Evolutionary conservation across 1,140 invertebrate species (phyloP), one percentile per base, ranked within the genome.

Genomic region (Adelges cooleyi): DNA sequence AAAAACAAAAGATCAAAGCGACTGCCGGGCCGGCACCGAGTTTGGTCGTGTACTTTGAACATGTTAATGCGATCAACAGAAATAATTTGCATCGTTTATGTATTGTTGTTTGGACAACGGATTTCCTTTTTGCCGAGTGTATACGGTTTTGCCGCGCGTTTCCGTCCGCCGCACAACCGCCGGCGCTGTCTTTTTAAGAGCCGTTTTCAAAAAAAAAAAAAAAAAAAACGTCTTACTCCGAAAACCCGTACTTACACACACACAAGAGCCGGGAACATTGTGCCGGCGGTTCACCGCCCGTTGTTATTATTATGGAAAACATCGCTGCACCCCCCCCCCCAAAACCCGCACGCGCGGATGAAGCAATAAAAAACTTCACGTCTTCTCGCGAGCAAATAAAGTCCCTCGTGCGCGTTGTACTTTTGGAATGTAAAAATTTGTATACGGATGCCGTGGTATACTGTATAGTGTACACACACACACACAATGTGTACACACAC

Each of bases 31-130:
- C n/a, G 33, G 20, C 52, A 23, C 2, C 4, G 13, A 6, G 18
- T n/a, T n/a, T 22, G 29, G 15, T n/a, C 13, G n/a, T 33, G 38
- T 17, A 3, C 38, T 17, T n/a, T 18, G 36, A n/a, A 56, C 53
- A 27, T 44, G 40, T 27, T 42, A 59, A 59, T 59, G 40, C 54
- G 54, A 59, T 59, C 44, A 59, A 22, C 8, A 59, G n/a, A n/a
- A n/a, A n/a, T n/a, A 59, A 59, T 44, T 56, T 42, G 52, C 33
- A 40, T 25, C 54, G 42, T 59, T 44, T 18, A 13, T 17, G n/a
- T n/a, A n/a, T 15, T 13, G 0, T 54, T 59, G 54, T 59, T 59
- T 59, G 11, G 54, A 59, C 20, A 27, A 44, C 40, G 54, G 54
- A 59, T 59, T 59, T 44, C 54, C 22, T 17, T 8, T n/a, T 18